Evolutionary conservation across 2,113 vertebrate species (phyloP), one percentile per base, ranked within the genome.

Genomic region (Salvelinus sp.): DNA sequence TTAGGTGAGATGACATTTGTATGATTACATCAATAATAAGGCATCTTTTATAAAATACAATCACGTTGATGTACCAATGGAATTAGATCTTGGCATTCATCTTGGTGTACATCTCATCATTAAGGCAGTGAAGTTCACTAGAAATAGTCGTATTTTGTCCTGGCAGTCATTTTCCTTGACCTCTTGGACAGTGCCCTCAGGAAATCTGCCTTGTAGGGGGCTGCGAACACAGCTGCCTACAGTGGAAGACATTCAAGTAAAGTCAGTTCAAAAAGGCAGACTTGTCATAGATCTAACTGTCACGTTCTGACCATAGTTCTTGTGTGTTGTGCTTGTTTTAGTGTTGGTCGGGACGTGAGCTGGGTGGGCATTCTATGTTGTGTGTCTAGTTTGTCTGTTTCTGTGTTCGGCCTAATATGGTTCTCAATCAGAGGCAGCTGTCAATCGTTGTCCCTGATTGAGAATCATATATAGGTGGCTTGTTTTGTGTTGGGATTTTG

Each of bases 151-250:
- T 63, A 96, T 91, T 89, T 98, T 98, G 77, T 98, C 96, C 71
- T 97, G 71, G 82, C 95, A 98, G 25, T 97, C 95, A 58, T 98
- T 97, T 67, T 99, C 96, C 1, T 95, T 97, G 28, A 98, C 95
- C 0, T 95, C 70, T 97, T 98, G 81, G 98, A 98, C 1, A 99
- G 93, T 0, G 97, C 95, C 80, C 95, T 97, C 76, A 98, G 90
- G 89, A 99, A 94, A 74, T 98, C 97, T 0, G 96, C 94, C 86
- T 94, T 97, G 86, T 98, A 98, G 0, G 97, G 96, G 1, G 96
- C 95, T 0, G 95, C 96, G 0, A 93, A 96, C 23, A 97, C 83
- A 0, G 96, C 95, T 3, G 95, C 96, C 97, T 99, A 2, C 2
- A 73, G 85, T 83, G 50, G 16, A 70, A 79, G 6, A 27, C 33